Base-by-base conservation (phyloP, 1,140 invertebrate species). In the Megalonaias nervosa region DNA sequence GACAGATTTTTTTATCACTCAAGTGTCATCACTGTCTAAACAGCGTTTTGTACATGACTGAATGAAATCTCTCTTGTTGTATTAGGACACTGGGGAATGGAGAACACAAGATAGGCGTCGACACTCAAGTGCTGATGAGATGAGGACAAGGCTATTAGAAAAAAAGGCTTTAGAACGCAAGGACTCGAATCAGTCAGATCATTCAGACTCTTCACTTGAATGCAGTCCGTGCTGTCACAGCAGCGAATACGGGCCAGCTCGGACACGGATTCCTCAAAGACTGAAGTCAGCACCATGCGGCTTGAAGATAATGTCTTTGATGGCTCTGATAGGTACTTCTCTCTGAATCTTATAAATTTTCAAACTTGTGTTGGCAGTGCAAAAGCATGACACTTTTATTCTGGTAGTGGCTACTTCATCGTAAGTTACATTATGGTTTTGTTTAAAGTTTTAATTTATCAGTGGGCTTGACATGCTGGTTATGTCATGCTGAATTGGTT, bases 41-140 rank as follows among this genome's bases (percentile, higher is more conserved):
- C 38, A 48, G 11, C 9, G 38, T 48, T 48, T 6, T 11, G 11
- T 48, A 5, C 38, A 48, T 48, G 38, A 48, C 38, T 48, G 38
- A 48, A 48, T 48, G 6, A 11, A 48, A 48, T 48, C 38, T 11
- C 38, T 48, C 38, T 9, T 48, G 38, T 48, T 48, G 6, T 6
- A 48, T 31, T 48, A 48, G 38, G 38, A 48, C 38, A 48, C 38
- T 6, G 38, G 6, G 38, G 38, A 48, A 48, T 48, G 38, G 38
- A 48, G 38, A 48, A 48, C 38, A 38, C 80, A 75, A 66, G 87
- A 87, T 19, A 75, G 86, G 66, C 71, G 86, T 60, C 81, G 87
- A 58, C 86, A 89, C 75, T 88, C 85, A 1, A 88, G 86, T 82
- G 86, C 85, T 55, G 87, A 89, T 83, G 87, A 89, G 64, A 87